Evolutionary conservation across 1,140 invertebrate species (phyloP).

Genomic region (Macrotrachela quadricornifera): DNA sequence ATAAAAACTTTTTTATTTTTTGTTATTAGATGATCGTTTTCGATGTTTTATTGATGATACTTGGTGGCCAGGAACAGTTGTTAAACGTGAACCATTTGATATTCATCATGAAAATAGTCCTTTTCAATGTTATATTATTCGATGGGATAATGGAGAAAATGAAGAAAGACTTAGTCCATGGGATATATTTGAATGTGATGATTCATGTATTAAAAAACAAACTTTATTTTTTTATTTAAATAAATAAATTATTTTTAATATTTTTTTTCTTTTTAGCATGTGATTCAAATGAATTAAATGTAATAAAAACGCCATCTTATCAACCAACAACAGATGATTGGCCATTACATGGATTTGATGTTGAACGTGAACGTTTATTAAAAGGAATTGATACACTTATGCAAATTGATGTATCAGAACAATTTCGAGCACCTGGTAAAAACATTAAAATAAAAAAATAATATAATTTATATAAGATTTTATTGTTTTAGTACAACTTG

Average conservation of each 20-base stretch:
- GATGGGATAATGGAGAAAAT: slow-evolving; percentile 77
- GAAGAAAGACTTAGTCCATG: slow-evolving; percentile 67
- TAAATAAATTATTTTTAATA: too few relatives aligned
- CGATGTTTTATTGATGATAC: slow-evolving; percentile 81
- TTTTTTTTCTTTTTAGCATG: too few relatives aligned
- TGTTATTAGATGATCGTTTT: slow-evolving; percentile 52
- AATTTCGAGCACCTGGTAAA: slow-evolving; percentile 52
- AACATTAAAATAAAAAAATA: too few relatives aligned
- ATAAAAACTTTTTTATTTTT: too few relatives aligned
- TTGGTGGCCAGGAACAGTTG: slow-evolving; percentile 76
- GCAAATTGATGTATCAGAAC: slow-evolving; percentile 67
- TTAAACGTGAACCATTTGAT: slow-evolving; percentile 33
- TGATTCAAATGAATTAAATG: too few relatives aligned
- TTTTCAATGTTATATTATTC: slow-evolving; percentile 60
- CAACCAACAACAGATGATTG: slow-evolving; percentile 59
- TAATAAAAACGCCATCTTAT: slow-evolving; percentile 32
- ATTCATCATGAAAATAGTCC: slow-evolving; percentile 48
- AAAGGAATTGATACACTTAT: slow-evolving; percentile 50
- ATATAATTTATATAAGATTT: too few relatives aligned
- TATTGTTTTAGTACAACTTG: slow-evolving; percentile 75
- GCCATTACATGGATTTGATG: slow-evolving; percentile 46
- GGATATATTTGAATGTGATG: slow-evolving; percentile 38
- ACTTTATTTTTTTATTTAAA: too few relatives aligned
- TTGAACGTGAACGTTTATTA: slow-evolving; percentile 50
- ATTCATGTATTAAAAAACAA: too few relatives aligned